Evolutionary conservation across 2,888 invertebrate species (phyloP).

Genomic region (Amphiduros pacificus): DNA sequence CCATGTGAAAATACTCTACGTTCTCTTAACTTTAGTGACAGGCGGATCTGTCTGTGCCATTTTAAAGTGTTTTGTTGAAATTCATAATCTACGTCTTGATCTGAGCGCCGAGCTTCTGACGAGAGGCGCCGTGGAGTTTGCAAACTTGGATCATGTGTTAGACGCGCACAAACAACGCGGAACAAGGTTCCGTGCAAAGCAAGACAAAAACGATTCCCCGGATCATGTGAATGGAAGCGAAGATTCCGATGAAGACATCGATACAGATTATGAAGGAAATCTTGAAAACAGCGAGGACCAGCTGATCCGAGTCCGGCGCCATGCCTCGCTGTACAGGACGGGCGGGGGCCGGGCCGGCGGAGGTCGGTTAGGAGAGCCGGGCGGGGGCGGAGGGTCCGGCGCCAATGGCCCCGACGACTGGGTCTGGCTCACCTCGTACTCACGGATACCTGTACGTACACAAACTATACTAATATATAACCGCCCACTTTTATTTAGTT

Average conservation of each 20-base stretch:
- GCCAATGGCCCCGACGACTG: constrained; percentile 19
- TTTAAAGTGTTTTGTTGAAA: constrained; percentile 7
- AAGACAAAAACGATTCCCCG: too few relatives aligned
- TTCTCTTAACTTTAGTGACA: not conserved
- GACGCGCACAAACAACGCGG: too few relatives aligned
- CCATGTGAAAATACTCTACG: constrained; percentile 11
- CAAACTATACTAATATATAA: too few relatives aligned
- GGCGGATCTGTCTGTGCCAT: constrained; percentile 1
- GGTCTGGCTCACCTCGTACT: constrained; percentile 30
- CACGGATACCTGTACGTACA: constrained; percentile 25
- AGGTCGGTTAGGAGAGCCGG: not conserved
- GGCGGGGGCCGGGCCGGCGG: not conserved
- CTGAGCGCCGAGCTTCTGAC: constrained; percentile 3
- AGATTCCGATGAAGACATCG: too few relatives aligned
- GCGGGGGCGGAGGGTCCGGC: not conserved
- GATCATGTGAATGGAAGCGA: too few relatives aligned
- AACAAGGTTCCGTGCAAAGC: too few relatives aligned
- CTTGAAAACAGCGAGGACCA: too few relatives aligned
- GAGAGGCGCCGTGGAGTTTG: constrained; percentile 9
- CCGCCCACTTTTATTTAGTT: too few relatives aligned
- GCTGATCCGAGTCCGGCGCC: not conserved
- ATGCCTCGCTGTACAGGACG: not conserved
- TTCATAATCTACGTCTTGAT: constrained; percentile 8
- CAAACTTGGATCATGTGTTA: not conserved
- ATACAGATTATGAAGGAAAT: too few relatives aligned